A percentile compares a stretch with the other conserved stretches of the same genome.
Conservation (phyloP, 2,113 vertebrate genomes). For the Pomatorhinus ruficollis region DNA sequence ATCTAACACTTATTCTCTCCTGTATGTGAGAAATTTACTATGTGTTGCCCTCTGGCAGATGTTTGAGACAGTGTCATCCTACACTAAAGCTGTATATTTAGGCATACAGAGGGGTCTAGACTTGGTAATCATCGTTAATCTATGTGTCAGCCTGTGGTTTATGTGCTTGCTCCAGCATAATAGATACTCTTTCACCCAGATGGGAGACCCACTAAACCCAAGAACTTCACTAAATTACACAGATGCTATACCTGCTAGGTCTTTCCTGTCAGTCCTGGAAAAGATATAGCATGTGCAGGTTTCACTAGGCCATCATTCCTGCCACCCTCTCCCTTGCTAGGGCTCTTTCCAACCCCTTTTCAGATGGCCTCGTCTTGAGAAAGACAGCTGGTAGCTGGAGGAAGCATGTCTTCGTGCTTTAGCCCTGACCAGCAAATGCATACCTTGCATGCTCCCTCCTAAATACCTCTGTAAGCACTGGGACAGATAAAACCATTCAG, state of each 20-base stretch:
- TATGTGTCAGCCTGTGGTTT: slow-evolving; percentile 49
- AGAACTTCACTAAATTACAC: not conserved
- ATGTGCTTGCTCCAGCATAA: slow-evolving; percentile 9
- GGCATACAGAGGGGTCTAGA: not conserved
- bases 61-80: slow-evolving; percentile 39
- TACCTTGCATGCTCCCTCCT: not conserved
- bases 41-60: slow-evolving; percentile 43
- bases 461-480: not conserved
- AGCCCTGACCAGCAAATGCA: not conserved
- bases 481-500: not conserved
- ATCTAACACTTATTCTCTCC: not conserved
- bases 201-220: slow-evolving; percentile 16
- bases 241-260: not conserved
- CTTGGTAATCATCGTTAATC: slow-evolving; percentile 30
- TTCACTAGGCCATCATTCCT: not conserved
- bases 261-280: not conserved
- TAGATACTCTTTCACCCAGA: not conserved
- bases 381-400: not conserved
- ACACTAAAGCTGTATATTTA: slow-evolving; percentile 38
- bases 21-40: slow-evolving; percentile 34
- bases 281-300: not conserved
- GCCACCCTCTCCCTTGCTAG: not conserved
- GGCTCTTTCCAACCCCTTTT: not conserved
- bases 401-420: not conserved
- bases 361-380: not conserved